A percentile compares a stretch with the other conserved stretches of the same genome.
Conservation (phyloP, 2,888 invertebrate genomes). For the Helleia helle region DNA sequence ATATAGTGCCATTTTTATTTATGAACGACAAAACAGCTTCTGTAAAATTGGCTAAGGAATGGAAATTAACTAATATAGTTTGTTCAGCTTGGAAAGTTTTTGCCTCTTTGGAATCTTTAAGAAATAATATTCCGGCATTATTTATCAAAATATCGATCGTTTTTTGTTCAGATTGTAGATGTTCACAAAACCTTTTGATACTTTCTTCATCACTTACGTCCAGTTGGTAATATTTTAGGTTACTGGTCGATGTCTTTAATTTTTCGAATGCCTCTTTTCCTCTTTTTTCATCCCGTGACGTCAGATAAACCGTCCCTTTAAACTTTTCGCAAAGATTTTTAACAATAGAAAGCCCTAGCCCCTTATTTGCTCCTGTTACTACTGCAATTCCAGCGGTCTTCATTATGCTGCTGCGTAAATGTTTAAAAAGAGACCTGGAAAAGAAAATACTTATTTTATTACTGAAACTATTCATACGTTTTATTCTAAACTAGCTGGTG, state of each 20-base stretch:
- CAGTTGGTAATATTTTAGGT: conserved; percentile 77
- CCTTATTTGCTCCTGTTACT: conserved; percentile 84
- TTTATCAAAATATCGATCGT: conserved; percentile 82
- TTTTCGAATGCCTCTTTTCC: conserved; percentile 74
- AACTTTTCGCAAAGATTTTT: conserved; percentile 77
- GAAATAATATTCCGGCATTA: conserved; percentile 77
- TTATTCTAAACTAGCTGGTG: too few relatives aligned
- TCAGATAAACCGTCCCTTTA: conserved; percentile 79
- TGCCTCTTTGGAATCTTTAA: conserved; percentile 46
- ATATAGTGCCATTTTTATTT: conserved; percentile 77
- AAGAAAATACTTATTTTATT: too few relatives aligned
- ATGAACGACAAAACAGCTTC: conserved; percentile 79
- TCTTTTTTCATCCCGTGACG: conserved; percentile 74
- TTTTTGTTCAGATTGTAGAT: conserved; percentile 69
- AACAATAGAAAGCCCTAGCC: conserved; percentile 79
- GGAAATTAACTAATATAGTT: conserved; percentile 50
- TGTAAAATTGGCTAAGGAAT: conserved; percentile 53
- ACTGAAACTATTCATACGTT: too few relatives aligned
- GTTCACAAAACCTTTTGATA: conserved; percentile 66
- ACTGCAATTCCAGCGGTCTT: conserved; percentile 41
- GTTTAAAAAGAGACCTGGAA: too few relatives aligned
- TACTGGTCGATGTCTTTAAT: conserved; percentile 60
- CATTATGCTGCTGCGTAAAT: too few relatives aligned
- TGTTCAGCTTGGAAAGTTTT: conserved; percentile 41
- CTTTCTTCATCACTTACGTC: conserved; percentile 77